These are phyloP conservation scores for Caranx melampygus DNA, from an alignment of 2,113 vertebrate species.

Conservation along the genomic window DNA sequence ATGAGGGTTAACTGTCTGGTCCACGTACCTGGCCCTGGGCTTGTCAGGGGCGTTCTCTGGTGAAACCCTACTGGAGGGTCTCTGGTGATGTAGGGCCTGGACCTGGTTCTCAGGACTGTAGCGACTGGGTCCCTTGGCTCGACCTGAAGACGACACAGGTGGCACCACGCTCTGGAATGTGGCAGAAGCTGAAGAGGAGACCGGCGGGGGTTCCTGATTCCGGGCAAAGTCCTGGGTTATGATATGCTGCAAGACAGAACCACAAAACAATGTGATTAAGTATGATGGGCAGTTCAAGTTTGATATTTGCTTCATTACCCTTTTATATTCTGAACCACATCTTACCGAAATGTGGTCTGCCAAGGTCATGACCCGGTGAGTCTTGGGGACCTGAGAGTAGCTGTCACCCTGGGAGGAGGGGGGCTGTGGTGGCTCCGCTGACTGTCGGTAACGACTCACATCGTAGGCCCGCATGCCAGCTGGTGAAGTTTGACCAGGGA, in stretches of 20 bases:
- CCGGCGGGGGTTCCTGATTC: constrained; percentile 90
- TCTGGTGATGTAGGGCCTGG: constrained; percentile 86
- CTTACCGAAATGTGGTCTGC: constrained; percentile 99
- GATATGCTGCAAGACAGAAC: constrained; percentile 88
- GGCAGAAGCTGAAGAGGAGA: constrained; percentile 76
- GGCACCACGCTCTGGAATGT: constrained; percentile 91
- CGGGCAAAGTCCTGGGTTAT: constrained; percentile 98
- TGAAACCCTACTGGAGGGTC: constrained; percentile 91
- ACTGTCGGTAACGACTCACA: constrained; percentile 86
- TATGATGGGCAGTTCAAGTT: background rate
- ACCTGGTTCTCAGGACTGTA: constrained; percentile 94
- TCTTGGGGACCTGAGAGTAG: constrained; percentile 89
- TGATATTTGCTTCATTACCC: background rate
- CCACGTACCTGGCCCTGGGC: constrained; percentile 88
- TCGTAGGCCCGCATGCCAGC: constrained; percentile 88
- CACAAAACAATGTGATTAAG: constrained; percentile 9
- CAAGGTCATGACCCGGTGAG: constrained; percentile 95
- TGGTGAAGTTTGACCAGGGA: constrained; percentile 55
- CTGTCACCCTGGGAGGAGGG: constrained; percentile 86
- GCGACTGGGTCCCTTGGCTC: constrained; percentile 88
- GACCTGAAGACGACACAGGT: constrained; percentile 76
- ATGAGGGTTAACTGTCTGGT: background rate
- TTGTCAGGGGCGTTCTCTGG: constrained; percentile 93
- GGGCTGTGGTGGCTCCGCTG: constrained; percentile 74
- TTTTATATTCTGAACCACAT: background rate